phyloP scores from a whole-genome alignment of 2,888 invertebrate species.

The Apocheima hispidaria region DNA sequence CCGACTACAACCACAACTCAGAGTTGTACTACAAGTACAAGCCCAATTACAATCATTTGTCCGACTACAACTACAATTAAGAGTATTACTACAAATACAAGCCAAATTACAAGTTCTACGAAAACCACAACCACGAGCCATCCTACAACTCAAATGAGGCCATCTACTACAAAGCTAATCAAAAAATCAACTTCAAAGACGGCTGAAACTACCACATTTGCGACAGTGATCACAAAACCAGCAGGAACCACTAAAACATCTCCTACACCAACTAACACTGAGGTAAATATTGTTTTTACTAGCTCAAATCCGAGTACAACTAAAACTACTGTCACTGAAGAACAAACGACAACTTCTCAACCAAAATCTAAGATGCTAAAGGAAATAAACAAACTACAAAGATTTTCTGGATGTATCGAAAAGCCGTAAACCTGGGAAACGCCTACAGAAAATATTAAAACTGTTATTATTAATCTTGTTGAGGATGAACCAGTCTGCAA shows the following conservation, averaged over 20 bases:
- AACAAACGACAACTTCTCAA: constrained; percentile 5
- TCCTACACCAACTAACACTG: neutral
- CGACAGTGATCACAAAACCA: neutral
- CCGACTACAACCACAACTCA: neutral
- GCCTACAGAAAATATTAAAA: constrained; percentile 18
- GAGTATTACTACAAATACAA: neutral
- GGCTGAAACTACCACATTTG: constrained; percentile 14
- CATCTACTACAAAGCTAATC: constrained; percentile 12
- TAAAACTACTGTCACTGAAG: constrained; percentile 1
- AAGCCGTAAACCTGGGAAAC: constrained; percentile 51
- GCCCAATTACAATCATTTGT: neutral
- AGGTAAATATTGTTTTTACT: constrained; percentile 13
- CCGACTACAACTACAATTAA: constrained; percentile 8
- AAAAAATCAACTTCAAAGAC: constrained; percentile 11
- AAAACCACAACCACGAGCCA: constrained; percentile 8
- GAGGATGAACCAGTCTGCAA: neutral
- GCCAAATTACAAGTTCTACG: neutral
- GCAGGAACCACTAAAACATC: constrained; percentile 4
- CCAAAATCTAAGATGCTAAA: constrained; percentile 2
- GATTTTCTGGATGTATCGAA: constrained; percentile 42
- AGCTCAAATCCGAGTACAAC: constrained; percentile 3
- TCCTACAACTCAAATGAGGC: neutral
- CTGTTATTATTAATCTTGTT: neutral
- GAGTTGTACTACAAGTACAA: neutral
- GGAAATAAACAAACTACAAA: constrained; percentile 11